These are phyloP conservation scores for Diplolepis rosae DNA, from an alignment of 2,888 invertebrate genomes.

Conservation along the genomic window DNA sequence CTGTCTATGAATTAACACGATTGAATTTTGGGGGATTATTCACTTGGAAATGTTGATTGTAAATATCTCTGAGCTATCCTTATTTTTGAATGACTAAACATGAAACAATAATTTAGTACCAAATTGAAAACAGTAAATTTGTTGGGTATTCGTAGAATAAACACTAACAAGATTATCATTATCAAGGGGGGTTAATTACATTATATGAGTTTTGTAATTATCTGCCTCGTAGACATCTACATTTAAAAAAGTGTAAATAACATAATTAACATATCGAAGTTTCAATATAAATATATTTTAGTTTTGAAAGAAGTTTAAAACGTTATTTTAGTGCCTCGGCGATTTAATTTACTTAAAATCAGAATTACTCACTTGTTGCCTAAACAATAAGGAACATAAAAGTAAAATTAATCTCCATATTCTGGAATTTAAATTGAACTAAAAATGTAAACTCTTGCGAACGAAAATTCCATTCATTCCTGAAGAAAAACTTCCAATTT, in stretches of 20 bases:
- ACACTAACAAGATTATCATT: conserved; percentile 7
- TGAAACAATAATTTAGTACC: background rate
- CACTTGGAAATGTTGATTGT: background rate
- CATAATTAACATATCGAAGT: conserved; percentile 4
- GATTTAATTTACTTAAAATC: no score
- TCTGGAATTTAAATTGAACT: no score
- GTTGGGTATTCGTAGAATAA: conserved; percentile 3
- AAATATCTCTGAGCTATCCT: background rate
- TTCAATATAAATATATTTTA: no score
- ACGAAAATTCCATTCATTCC: no score
- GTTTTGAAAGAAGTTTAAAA: no score
- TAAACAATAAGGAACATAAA: no score
- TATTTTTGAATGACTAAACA: no score
- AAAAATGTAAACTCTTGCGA: no score
- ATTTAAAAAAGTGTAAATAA: conserved; percentile 4
- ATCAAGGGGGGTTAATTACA: background rate
- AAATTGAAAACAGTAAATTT: background rate
- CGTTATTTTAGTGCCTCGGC: no score
- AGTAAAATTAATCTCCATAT: no score
- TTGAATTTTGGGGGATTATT: background rate
- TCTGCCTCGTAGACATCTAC: background rate
- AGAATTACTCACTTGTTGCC: no score
- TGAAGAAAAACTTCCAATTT: background rate
- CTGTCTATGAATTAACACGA: background rate
- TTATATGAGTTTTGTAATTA: conserved; percentile 23